Evolutionary conservation across 2,113 vertebrate species (phyloP), one percentile per base, ranked within the genome.

Genomic region (Psettodes erumei): DNA sequence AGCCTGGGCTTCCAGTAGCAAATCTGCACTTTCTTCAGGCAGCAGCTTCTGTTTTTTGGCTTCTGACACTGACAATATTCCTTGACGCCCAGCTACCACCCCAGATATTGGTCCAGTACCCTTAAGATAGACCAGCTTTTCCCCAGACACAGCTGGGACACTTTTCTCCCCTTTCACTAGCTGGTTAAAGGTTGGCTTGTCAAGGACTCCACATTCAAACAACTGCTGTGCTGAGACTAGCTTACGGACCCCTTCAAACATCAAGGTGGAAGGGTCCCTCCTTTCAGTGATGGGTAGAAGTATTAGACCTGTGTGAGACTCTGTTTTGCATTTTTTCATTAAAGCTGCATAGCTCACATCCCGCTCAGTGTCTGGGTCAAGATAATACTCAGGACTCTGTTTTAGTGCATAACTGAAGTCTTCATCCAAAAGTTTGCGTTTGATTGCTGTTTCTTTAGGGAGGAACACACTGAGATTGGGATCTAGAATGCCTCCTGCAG

Each of bases 401-500:
- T 94, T 96, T 2, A 98, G 80, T 40, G 88, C 82, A 28, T 90
- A 90, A 60, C 93, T 91, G 40, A 96, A 84, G 38, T 96, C 90
- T 67, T 94, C 91, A 87, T 98, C 96, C 58, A 98, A 91, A 81
- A 98, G 70, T 3, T 95, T 95, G 58, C 94, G 95, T 21, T 95
- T 94, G 35, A 96, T 91, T 59, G 97, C 97, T 8, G 91, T 43
- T 28, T 98, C 95, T 90, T 95, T 95, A 0, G 97, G 95, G 5
- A 98, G 84, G 82, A 96, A 98, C 47, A 98, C 94, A 53, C 97
- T 97, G 48, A 96, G 95, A 35, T 94, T 86, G 0, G 97, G 96
- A 86, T 98, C 97, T 76, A 98, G 90, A 25, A 98, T 94, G 0
- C 97, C 97, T 65, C 97, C 97, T 0, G 92, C 95, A 30, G 95